Base-by-base conservation (phyloP, 2,797 vertebrate species). In the Sebastolobus alascanus region DNA sequence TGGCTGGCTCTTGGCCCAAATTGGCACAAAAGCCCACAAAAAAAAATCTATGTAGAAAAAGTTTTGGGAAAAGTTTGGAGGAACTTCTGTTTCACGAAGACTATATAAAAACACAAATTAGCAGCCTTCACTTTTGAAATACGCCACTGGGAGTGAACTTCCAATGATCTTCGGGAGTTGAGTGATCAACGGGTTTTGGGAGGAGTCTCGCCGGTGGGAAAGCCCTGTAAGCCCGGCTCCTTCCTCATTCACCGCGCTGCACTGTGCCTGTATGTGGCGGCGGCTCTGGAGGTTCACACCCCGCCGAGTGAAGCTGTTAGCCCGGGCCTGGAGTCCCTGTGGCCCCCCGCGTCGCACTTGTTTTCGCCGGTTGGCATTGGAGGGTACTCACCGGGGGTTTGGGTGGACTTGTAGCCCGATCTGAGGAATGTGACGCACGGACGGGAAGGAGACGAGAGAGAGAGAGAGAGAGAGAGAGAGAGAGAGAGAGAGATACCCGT, bases 171-270 rank as follows among this genome's bases (percentile, higher is more conserved):
- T 13, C 74, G 25, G 25, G 25, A 25, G 25, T 8, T 10, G n/a
- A 50, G 54, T 20, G 63, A 75, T 75, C 71, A 33, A 20, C 67
- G 35, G 72, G 25, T 55, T 64, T 83, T 83, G 92, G 94, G 94
- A 90, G 94, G 94, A 93, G 94, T 86, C 85, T 75, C 58, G 1
- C 70, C 86, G 80, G 75, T 77, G 89, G 90, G 84, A 88, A 80
- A 89, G 90, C 84, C 83, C 78, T 83, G 88, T 81, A 12, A 6
- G 18, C 35, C 54, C 60, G 18, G 14, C 56, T 75, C 22, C 87
- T 91, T 93, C 91, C 92, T 89, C 76, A 82, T 93, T 90, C 79
- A 52, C 12, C 63, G 64, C 69, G 55, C 37, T 12, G 46, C 46
- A 16, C 82, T 16, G 60, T 40, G 31, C 46, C 27, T 43, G 8